phyloP scores from a whole-genome alignment of 2,888 invertebrate genomes.

The Perdita meconis region DNA sequence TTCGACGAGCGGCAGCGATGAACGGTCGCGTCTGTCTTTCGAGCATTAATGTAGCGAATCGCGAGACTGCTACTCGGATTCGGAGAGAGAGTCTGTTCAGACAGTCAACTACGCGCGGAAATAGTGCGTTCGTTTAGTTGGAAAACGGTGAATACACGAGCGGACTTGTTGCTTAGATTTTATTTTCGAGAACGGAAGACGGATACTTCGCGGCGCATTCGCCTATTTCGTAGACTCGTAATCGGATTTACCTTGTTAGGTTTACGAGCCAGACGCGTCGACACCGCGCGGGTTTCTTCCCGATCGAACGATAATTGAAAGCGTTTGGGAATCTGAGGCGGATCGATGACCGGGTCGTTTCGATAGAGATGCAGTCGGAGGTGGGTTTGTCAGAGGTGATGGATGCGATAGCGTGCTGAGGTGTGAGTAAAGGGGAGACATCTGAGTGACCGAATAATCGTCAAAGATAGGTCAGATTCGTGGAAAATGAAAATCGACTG shows the following conservation, averaged over 20 bases:
- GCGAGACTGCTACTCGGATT: constrained; percentile 20
- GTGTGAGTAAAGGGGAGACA: no score
- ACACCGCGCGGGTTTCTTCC: no score
- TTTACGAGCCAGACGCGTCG: no score
- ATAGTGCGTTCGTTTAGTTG: neutral
- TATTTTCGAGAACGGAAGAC: constrained; percentile 66
- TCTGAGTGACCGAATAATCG: no score
- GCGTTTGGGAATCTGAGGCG: no score
- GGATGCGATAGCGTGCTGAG: no score
- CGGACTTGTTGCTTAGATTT: constrained; percentile 54
- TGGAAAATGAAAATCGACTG: no score
- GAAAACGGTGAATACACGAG: neutral
- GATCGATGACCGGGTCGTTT: no score
- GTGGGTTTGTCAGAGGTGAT: no score
- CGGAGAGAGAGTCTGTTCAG: constrained; percentile 21
- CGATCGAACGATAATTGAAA: no score
- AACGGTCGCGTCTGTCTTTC: constrained; percentile 6
- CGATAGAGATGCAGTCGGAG: no score
- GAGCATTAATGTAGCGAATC: constrained; percentile 33
- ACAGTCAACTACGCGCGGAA: neutral
- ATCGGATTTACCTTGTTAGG: constrained; percentile 24
- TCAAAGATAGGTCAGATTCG: no score
- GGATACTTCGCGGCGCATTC: constrained; percentile 48
- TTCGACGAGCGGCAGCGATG: neutral
- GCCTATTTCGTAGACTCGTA: constrained; percentile 51